A percentile compares a stretch with the other conserved stretches of the same genome.
These are phyloP conservation scores for Nycticorax nycticorax DNA, from an alignment of 2,113 vertebrate genomes.

Conservation along the genomic window DNA sequence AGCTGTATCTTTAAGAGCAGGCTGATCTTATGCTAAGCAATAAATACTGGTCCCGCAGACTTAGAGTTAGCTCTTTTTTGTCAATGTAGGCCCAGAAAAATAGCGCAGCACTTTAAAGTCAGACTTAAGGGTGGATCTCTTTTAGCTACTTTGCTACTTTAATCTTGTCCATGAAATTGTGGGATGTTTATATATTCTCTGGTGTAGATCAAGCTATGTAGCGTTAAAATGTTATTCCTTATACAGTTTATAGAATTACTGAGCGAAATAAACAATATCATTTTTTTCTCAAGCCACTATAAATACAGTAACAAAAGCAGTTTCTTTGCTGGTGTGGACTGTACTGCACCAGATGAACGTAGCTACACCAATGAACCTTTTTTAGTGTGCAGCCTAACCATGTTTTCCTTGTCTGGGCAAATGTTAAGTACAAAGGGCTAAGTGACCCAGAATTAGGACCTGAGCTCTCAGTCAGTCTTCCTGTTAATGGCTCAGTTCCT, in stretches of 20 bases:
- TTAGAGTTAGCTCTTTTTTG: background rate
- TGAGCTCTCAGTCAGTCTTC: background rate
- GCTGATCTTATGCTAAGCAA: background rate
- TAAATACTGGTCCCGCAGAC: background rate
- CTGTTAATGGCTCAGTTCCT: background rate
- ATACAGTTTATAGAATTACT: background rate
- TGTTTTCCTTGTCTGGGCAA: background rate
- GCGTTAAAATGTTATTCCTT: background rate
- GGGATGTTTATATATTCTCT: background rate
- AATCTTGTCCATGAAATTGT: background rate
- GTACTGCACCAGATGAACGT: background rate
- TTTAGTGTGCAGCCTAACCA: background rate
- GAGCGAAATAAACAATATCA: background rate
- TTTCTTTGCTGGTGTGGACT: background rate
- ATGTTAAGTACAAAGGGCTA: background rate
- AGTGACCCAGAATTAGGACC: background rate
- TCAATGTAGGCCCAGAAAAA: background rate
- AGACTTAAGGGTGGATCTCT: background rate
- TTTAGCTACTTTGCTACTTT: background rate
- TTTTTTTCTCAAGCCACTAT: background rate
- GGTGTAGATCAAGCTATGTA: background rate
- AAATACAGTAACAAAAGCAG: background rate
- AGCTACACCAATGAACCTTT: background rate
- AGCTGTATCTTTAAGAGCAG: background rate
- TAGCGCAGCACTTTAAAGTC: background rate